Conservation (phyloP, 2,888 invertebrate species). For the Gortyna flavago region DNA sequence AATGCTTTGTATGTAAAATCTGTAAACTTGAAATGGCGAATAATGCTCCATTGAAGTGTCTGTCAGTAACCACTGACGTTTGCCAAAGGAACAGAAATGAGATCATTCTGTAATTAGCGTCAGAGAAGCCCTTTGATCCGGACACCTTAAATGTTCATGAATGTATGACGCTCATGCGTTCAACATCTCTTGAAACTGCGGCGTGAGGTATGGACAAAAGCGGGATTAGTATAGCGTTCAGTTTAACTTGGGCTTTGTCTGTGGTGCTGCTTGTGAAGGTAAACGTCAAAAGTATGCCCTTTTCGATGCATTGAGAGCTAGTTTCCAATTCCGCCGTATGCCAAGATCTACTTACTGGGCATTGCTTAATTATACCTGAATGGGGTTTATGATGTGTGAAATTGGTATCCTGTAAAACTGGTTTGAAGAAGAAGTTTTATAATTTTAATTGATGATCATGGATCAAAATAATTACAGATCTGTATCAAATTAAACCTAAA, state of each 20-base stretch:
- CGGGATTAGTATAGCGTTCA: constrained; percentile 17
- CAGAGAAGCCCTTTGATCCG: constrained; percentile 81
- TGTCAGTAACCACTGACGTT: constrained; percentile 67
- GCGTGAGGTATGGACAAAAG: constrained; percentile 54
- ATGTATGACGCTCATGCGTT: constrained; percentile 78
- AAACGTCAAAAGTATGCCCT: background rate
- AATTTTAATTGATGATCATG: constrained; percentile 11
- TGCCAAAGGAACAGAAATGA: constrained; percentile 61
- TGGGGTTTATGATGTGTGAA: constrained; percentile 46
- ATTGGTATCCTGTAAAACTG: constrained; percentile 43
- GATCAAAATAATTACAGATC: constrained; percentile 11
- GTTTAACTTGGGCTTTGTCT: background rate
- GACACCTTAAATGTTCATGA: constrained; percentile 78
- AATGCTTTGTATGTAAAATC: background rate
- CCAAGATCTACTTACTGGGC: background rate
- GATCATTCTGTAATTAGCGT: constrained; percentile 77
- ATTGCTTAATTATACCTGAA: constrained; percentile 8
- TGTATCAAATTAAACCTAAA: constrained; percentile 10
- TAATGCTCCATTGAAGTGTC: constrained; percentile 59
- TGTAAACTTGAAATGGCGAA: constrained; percentile 16
- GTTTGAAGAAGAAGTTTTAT: constrained; percentile 21
- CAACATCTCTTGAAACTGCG: constrained; percentile 66
- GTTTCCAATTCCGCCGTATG: background rate
- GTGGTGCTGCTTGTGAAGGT: background rate
- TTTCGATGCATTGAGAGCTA: background rate